Conservation (phyloP, 2,888 invertebrate species). For the Syrphus vitripennis region DNA sequence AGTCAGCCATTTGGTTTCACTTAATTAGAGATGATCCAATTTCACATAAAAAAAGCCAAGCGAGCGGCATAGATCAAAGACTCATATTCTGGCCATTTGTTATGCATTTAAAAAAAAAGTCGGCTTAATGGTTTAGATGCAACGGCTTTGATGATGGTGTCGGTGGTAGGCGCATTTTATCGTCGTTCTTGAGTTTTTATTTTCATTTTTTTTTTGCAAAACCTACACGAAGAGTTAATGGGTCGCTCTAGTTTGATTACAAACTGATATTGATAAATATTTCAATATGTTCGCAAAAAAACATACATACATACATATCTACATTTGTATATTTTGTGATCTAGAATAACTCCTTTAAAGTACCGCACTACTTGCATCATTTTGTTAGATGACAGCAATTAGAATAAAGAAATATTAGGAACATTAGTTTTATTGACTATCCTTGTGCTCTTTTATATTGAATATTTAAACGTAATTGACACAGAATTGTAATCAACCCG, state of each 20-base stretch:
- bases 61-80: constrained; percentile 61
- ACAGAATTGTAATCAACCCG: too few species aligned
- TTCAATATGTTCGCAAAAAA: constrained; percentile 66
- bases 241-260: constrained; percentile 71
- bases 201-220: constrained; percentile 16
- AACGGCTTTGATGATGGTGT: constrained; percentile 69
- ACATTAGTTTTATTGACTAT: not conserved
- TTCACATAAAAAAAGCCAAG: constrained; percentile 47
- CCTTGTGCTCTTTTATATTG: not conserved
- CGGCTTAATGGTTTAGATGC: constrained; percentile 71
- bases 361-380: constrained; percentile 41
- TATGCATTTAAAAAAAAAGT: constrained; percentile 68
- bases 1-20: constrained; percentile 69
- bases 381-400: constrained; percentile 23
- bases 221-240: constrained; percentile 42
- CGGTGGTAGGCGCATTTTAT: constrained; percentile 66
- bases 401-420: not conserved
- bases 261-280: constrained; percentile 67
- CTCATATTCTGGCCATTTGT: constrained; percentile 69
- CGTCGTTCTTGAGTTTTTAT: constrained; percentile 41
- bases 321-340: not conserved
- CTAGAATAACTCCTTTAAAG: constrained; percentile 47
- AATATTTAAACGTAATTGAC: not conserved
- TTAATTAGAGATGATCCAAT: constrained; percentile 72
- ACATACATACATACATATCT: too few species aligned